A percentile compares a stretch with the other conserved stretches of the same genome.
Conservation (phyloP, 2,113 vertebrate species). For the Hypomesus transpacificus region DNA sequence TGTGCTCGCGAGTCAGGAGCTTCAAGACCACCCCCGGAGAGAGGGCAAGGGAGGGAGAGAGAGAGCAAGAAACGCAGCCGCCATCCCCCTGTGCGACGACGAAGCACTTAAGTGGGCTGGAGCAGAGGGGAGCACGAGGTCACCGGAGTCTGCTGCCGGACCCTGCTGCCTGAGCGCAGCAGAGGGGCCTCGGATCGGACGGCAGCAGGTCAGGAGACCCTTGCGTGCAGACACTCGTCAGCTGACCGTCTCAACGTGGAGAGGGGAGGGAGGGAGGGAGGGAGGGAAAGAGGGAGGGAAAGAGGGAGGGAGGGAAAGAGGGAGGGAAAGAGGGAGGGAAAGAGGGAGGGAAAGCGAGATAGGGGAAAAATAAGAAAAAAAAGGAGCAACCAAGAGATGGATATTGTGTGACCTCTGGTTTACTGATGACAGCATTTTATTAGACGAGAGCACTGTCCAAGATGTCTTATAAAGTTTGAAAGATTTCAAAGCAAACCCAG, state of each 20-base stretch:
- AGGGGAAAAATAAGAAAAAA: background rate
- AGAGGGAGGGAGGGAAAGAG: conserved; percentile 13
- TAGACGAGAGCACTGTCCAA: background rate
- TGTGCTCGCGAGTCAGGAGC: too few species aligned
- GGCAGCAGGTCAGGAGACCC: conserved; percentile 62
- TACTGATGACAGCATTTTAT: too few species aligned
- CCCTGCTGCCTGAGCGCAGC: too few species aligned
- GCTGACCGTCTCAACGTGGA: conserved; percentile 52
- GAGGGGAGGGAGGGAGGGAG: conserved; percentile 43
- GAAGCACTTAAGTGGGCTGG: too few species aligned
- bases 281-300: conserved; percentile 17
- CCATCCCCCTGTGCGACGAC: too few species aligned
- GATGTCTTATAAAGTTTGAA: background rate
- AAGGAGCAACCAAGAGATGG: too few species aligned
- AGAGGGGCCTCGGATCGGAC: conserved; percentile 49
- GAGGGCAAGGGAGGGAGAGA: too few species aligned
- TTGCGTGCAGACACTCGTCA: conserved; percentile 62
- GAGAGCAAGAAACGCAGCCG: too few species aligned
- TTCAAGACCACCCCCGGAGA: too few species aligned
- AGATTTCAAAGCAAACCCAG: conserved; percentile 45
- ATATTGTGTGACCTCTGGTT: too few species aligned
- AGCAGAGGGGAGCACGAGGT: too few species aligned
- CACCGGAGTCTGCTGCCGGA: too few species aligned
- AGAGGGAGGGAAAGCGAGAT: conserved; percentile 8
- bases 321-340: conserved; percentile 17